Percentiles rank a stretch among this genome's conserved stretches.
Evolutionary conservation across 2,113 vertebrate species (phyloP).

Genomic region (Eurypyga helias): DNA sequence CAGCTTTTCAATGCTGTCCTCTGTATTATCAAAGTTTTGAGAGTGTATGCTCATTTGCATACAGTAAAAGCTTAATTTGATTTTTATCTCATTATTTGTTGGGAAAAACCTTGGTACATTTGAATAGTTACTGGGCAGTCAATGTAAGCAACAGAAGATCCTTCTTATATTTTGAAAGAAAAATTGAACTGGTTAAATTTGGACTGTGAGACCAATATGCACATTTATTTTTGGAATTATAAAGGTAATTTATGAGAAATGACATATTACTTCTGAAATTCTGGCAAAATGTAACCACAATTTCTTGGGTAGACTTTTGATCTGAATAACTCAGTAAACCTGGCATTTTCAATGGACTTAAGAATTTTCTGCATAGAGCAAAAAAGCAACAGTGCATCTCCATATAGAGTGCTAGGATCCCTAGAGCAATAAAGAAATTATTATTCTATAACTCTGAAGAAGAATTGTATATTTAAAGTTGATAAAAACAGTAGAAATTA

Average conservation of each 20-base stretch:
- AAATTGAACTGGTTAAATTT: background rate
- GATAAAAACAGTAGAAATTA: background rate
- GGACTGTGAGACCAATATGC: background rate
- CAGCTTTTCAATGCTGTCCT: conserved; percentile 3
- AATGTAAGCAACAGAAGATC: background rate
- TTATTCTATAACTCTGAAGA: background rate
- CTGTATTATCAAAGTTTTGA: background rate
- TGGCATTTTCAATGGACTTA: background rate
- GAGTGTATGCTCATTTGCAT: conserved; percentile 4
- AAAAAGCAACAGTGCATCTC: background rate
- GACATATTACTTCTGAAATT: background rate
- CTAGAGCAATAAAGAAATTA: background rate
- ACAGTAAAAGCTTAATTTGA: conserved; percentile 14
- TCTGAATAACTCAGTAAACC: background rate
- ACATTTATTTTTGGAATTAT: background rate
- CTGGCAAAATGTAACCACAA: background rate
- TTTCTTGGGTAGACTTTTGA: background rate
- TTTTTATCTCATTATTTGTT: background rate
- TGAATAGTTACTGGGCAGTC: background rate
- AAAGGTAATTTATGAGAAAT: background rate
- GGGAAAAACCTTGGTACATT: background rate
- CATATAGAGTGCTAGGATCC: background rate
- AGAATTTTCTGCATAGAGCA: background rate
- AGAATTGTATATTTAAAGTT: background rate
- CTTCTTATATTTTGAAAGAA: background rate